Evolutionary conservation across 2,113 vertebrate genomes (phyloP).

Genomic region (Triplophysa siluroides): DNA sequence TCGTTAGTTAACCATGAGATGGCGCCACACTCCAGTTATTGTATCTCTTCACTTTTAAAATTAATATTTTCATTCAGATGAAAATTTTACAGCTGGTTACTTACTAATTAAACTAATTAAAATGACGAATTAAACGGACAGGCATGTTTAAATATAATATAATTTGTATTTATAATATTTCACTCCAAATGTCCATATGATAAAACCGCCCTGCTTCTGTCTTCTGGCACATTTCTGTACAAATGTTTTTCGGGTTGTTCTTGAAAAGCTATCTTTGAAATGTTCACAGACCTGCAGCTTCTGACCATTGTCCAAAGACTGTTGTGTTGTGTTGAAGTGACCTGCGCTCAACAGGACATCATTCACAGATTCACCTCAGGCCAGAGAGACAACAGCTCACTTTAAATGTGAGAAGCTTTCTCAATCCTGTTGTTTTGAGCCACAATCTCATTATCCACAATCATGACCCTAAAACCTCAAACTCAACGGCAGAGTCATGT

Average conservation of each 20-base stretch:
- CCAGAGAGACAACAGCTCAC: constrained; percentile 54
- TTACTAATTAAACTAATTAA: too few relatives aligned
- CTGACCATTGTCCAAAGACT: not conserved
- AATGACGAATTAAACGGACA: not conserved
- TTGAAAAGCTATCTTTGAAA: not conserved
- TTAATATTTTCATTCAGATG: not conserved
- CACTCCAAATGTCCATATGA: not conserved
- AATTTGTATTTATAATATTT: too few relatives aligned
- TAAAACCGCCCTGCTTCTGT: not conserved
- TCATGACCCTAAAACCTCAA: not conserved
- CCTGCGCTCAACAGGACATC: constrained; percentile 46
- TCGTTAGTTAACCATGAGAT: constrained; percentile 31
- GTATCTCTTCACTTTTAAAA: not conserved
- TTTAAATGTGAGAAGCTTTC: constrained; percentile 57
- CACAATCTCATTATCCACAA: constrained; percentile 5
- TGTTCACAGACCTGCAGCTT: not conserved
- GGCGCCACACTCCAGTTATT: constrained; percentile 14
- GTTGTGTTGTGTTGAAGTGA: not conserved
- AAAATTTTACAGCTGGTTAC: too few relatives aligned
- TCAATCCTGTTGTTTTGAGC: constrained; percentile 9
- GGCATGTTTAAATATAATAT: not conserved
- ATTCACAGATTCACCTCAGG: constrained; percentile 50
- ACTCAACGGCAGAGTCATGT: not conserved
- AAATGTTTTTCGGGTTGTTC: not conserved
- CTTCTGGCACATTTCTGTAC: not conserved